Evolutionary conservation across 2,797 vertebrate species (phyloP), one percentile per base, ranked within the genome.

Genomic region (Sphenodon punctatus): DNA sequence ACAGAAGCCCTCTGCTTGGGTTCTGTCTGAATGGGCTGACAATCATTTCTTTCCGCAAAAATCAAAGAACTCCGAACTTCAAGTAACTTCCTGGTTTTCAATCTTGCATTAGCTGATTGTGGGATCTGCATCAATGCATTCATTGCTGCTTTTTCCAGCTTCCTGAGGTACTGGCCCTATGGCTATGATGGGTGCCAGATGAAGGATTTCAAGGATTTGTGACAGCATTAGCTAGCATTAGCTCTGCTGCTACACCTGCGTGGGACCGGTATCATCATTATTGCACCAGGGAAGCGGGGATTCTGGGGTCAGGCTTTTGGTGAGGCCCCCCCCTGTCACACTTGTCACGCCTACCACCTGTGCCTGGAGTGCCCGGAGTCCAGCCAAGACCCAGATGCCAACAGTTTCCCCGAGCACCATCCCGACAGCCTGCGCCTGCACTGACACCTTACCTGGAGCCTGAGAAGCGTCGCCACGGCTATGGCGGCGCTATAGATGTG

Each of bases 261-360:
- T 99, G 98, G 98, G 98, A 99, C 84, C 95, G 97, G 83, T 98
- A 98, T 71, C 97, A 98, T 88, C 97, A 97, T 72, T 97, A 98
- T 94, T 99, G 98, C 84, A 97, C 97, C 45, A 97, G 98, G n/a
- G n/a, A n/a, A n/a, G n/a, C n/a, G n/a, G n/a, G n/a, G n/a, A n/a
- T n/a, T n/a, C n/a, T n/a, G n/a, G n/a, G n/a, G n/a, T n/a, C n/a
- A n/a, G n/a, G n/a, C n/a, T n/a, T n/a, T n/a, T n/a, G n/a, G n/a
- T n/a, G n/a, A n/a, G n/a, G n/a, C n/a, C n/a, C n/a, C n/a, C n/a
- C n/a, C n/a, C n/a, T n/a, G n/a, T n/a, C n/a, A n/a, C n/a, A n/a
- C n/a, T n/a, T n/a, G n/a, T n/a, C n/a, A n/a, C n/a, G n/a, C n/a
- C n/a, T n/a, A n/a, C n/a, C n/a, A n/a, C n/a, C n/a, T n/a, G n/a